Base-by-base conservation (phyloP, 2,797 vertebrate species). In the Amniataba percoides region DNA sequence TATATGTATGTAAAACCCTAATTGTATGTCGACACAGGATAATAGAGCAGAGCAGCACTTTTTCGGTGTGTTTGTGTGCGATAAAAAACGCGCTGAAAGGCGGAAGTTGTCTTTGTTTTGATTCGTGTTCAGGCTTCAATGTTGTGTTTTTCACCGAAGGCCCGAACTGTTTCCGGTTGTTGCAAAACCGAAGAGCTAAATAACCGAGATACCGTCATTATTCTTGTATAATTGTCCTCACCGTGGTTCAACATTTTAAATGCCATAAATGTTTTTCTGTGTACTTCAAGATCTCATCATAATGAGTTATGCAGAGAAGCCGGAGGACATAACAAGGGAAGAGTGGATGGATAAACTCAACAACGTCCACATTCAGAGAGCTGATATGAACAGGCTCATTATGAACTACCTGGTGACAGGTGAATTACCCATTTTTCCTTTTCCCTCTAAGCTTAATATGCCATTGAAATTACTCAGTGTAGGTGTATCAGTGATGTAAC, bases 381-480 rank as follows among this genome's bases (percentile, higher is more conserved):
- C 98, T 74, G 98, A 99, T 87, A 99, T 99, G 98, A 99, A 99
- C 82, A 96, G 97, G 71, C 97, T 99, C 77, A 99, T 99, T 77
- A 99, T 99, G 98, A 99, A 99, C 93, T 99, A 99, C 89, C 87
- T 99, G 80, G 98, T 99, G 74, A 99, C 98, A 92, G 98, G 98
- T 99, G 89, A 78, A 42, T 12, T 69, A 53, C 3, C 13, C 3
- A 5, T 51, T 43, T 43, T 13, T 51, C 9, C 25, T 49, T 58
- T 0, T 42, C 36, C 5, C 11, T 21, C 2, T 11, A 39, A 19
- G 6, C 51, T 25, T 40, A 6, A n/a, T 43, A 15, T 62, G 4
- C 78, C n/a, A 56, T 2, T 13, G 0, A 14, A 18, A 52, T 43
- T 3, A 31, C 55, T 1, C 51, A 0, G 13, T 49, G 14, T 12